These are phyloP conservation scores for Spizella passerina DNA, from an alignment of 2,797 vertebrate species.

Conservation along the genomic window DNA sequence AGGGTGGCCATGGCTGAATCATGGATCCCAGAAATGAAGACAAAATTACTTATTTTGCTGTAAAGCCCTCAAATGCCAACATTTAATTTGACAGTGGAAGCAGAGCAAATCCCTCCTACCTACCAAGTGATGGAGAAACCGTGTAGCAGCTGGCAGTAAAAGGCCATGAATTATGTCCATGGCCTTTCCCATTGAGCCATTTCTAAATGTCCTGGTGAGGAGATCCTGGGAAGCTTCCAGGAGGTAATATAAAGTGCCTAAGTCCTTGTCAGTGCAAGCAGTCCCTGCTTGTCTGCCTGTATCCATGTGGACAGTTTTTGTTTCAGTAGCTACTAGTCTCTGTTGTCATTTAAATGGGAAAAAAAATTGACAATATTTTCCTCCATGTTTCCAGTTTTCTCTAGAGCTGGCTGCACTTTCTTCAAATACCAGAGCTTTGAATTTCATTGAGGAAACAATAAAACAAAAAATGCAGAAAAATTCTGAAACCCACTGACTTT, in stretches of 20 bases:
- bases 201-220: background rate
- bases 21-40: background rate
- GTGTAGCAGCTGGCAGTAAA: background rate
- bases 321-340: background rate
- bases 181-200: background rate
- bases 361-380: background rate
- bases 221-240: background rate
- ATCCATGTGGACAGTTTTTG: background rate
- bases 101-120: background rate
- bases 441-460: slow-evolving; percentile 8
- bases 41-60: background rate
- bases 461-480: background rate
- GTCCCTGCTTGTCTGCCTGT: background rate
- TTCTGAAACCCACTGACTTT: background rate
- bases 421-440: background rate
- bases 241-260: background rate
- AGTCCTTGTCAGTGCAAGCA: background rate
- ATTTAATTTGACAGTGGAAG: background rate
- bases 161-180: background rate
- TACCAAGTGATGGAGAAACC: background rate
- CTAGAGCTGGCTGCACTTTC: background rate
- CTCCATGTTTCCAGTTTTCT: background rate
- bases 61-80: background rate
- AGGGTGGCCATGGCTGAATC: background rate
- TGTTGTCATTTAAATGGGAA: background rate